These are phyloP conservation scores for Mus spretus DNA, from an alignment of 2,797 vertebrate genomes.

Conservation along the genomic window DNA sequence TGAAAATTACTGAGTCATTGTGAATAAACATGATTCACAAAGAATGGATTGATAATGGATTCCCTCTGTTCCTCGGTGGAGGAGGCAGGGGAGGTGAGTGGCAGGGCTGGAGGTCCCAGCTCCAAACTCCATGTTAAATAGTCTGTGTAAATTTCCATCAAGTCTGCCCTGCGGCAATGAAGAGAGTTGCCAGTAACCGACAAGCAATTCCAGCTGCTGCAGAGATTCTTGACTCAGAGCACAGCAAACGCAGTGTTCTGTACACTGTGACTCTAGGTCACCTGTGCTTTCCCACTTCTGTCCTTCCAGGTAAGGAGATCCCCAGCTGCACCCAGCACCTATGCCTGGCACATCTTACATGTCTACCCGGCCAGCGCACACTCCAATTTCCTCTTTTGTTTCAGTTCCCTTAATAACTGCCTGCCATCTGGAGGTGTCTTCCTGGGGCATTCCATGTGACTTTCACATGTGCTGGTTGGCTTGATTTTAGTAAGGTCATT, in stretches of 20 bases:
- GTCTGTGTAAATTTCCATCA: background rate
- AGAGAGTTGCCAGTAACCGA: background rate
- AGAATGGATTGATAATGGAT: background rate
- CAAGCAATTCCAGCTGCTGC: background rate
- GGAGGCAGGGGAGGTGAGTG: no score
- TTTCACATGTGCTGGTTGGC: background rate
- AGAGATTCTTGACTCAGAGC: background rate
- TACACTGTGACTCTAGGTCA: background rate
- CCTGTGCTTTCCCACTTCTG: background rate
- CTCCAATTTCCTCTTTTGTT: background rate
- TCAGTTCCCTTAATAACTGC: background rate
- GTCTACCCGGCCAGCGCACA: no score
- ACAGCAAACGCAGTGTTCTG: background rate
- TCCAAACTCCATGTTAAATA: background rate
- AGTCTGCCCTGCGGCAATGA: background rate
- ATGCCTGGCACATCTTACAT: accelerated
- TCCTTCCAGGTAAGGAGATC: background rate
- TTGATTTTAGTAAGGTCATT: constrained; percentile 5
- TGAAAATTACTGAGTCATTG: background rate
- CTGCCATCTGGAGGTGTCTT: background rate
- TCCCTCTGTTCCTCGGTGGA: background rate
- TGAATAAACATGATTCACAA: background rate
- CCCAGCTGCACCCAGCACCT: background rate
- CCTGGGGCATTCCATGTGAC: background rate
- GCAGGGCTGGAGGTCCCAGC: background rate